phyloP scores from a whole-genome alignment of 2,797 vertebrate species.

The Arremon aurantiirostris region DNA sequence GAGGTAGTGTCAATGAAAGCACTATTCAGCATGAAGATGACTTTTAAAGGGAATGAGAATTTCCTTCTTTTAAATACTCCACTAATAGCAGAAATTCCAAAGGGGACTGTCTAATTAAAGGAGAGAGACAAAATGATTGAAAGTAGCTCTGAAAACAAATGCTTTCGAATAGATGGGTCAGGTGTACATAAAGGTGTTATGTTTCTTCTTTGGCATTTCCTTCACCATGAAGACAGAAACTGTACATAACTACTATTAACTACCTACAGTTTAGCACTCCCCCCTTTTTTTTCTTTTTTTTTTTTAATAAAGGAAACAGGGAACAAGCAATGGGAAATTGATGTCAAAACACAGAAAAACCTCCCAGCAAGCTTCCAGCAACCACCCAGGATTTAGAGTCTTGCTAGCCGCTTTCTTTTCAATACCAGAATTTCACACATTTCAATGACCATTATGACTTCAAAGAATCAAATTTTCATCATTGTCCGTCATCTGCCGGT shows the following conservation, averaged over 20 bases:
- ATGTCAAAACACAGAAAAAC: slow-evolving; percentile 91
- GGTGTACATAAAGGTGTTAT: slow-evolving; percentile 15
- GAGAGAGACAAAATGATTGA: background rate
- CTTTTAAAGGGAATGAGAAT: background rate
- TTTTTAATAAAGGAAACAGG: slow-evolving; percentile 80
- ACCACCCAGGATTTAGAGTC: slow-evolving; percentile 90
- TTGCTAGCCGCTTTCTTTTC: slow-evolving; percentile 88
- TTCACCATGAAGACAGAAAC: slow-evolving; percentile 42
- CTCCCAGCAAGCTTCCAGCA: slow-evolving; percentile 92
- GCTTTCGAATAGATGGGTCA: slow-evolving; percentile 23
- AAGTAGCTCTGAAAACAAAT: background rate
- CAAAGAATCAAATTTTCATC: slow-evolving; percentile 99
- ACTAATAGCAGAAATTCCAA: background rate
- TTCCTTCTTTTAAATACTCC: background rate
- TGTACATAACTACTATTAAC: slow-evolving; percentile 62
- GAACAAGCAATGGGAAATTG: slow-evolving; percentile 92
- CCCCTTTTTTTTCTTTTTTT: background rate
- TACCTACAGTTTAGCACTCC: slow-evolving; percentile 57
- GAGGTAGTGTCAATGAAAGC: background rate
- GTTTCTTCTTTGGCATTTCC: slow-evolving; percentile 30
- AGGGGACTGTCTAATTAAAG: background rate
- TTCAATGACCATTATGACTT: slow-evolving; percentile 99
- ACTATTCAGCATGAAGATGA: background rate
- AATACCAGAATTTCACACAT: slow-evolving; percentile 96
- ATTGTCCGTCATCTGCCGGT: slow-evolving; percentile 92